A percentile compares a stretch with the other conserved stretches of the same genome.
These are phyloP conservation scores for Lottia gigantea DNA, from an alignment of 2,888 invertebrate species.

Conservation along the genomic window DNA sequence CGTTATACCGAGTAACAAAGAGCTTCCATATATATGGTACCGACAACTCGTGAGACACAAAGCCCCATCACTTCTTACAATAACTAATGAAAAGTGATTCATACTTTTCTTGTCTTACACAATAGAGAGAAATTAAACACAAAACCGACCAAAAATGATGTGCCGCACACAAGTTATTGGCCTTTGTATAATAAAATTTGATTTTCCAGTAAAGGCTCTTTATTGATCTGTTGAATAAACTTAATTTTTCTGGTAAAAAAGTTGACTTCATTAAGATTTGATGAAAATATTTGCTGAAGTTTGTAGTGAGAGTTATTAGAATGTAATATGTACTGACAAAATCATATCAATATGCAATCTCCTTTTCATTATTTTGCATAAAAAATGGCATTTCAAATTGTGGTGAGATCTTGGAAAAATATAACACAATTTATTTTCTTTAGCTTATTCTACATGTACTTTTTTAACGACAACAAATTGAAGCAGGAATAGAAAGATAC, in stretches of 20 bases:
- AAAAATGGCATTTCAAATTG: conserved; percentile 12
- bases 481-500: too few species aligned
- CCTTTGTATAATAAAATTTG: neutral
- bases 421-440: conserved; percentile 16
- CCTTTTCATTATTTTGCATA: neutral
- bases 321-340: conserved; percentile 11
- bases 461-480: too few species aligned
- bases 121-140: neutral
- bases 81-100: conserved; percentile 8
- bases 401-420: conserved; percentile 9
- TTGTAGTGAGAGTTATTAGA: conserved; percentile 7
- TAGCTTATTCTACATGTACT: too few species aligned
- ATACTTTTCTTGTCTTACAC: neutral
- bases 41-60: neutral
- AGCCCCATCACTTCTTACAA: conserved; percentile 1
- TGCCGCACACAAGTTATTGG: neutral
- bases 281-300: conserved; percentile 9
- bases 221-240: conserved; percentile 6
- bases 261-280: conserved; percentile 6
- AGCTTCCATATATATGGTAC: conserved; percentile 1
- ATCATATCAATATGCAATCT: conserved; percentile 11
- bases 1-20: neutral
- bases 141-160: neutral
- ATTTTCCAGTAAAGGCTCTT: too few species aligned
- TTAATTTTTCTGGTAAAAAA: neutral